These are phyloP conservation scores for Drosophila bocqueti DNA, from an alignment of 1,140 invertebrate genomes.

Conservation along the genomic window DNA sequence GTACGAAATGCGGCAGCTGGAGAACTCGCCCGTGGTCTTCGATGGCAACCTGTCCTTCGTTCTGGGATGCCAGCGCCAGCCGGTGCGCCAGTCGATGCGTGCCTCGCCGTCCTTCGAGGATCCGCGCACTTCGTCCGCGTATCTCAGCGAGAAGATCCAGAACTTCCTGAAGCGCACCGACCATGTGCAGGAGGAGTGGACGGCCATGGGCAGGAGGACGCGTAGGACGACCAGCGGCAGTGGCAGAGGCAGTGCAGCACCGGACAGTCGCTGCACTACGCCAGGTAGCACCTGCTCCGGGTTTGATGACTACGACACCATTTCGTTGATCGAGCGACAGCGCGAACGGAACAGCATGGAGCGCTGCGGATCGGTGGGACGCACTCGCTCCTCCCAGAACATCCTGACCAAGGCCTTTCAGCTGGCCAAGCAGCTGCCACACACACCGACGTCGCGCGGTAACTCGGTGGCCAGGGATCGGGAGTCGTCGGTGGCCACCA, in stretches of 20 bases:
- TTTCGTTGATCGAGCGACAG: slow-evolving; percentile 80
- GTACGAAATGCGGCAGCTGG: slow-evolving; percentile 87
- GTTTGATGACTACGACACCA: slow-evolving; percentile 80
- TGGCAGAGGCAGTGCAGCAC: slow-evolving; percentile 61
- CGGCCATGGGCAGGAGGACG: slow-evolving; percentile 83
- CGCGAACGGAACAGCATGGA: slow-evolving; percentile 77
- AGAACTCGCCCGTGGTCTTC: slow-evolving; percentile 91
- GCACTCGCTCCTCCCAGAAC: slow-evolving; percentile 91
- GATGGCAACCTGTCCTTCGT: slow-evolving; percentile 92
- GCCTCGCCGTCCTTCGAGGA: slow-evolving; percentile 91
- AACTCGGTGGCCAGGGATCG: slow-evolving; percentile 86
- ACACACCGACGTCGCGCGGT: slow-evolving; percentile 75
- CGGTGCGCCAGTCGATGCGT: slow-evolving; percentile 88
- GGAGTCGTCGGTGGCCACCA: slow-evolving; percentile 80
- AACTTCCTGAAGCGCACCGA: slow-evolving; percentile 93
- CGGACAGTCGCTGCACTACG: slow-evolving; percentile 69
- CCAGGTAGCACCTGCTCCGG: slow-evolving; percentile 61
- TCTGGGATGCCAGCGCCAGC: slow-evolving; percentile 89
- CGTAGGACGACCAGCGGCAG: slow-evolving; percentile 72
- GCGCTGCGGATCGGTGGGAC: slow-evolving; percentile 85
- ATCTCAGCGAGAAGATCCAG: slow-evolving; percentile 90
- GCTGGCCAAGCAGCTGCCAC: slow-evolving; percentile 87
- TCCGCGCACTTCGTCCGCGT: slow-evolving; percentile 90
- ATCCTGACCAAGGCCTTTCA: slow-evolving; percentile 93
- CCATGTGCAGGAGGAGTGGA: slow-evolving; percentile 94